Evolutionary conservation across 2,888 invertebrate species (phyloP).

Genomic region (Ferrisia virgata): DNA sequence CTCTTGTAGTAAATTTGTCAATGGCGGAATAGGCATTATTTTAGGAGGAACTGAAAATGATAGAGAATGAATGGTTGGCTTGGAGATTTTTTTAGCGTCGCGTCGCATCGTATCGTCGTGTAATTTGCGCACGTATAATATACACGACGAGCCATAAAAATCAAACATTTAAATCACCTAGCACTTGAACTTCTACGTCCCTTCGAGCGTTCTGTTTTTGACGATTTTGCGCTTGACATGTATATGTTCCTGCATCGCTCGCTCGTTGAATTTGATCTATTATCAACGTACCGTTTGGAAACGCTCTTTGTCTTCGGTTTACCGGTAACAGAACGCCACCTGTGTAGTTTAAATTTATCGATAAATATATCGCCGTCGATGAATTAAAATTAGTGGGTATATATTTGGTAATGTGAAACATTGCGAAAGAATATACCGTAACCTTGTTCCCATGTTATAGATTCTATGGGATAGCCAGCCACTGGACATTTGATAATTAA

Average conservation of each 20-base stretch:
- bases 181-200: slow-evolving; percentile 53
- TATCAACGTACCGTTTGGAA: slow-evolving; percentile 56
- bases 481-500: slow-evolving; percentile 84
- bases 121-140: neutral
- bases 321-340: slow-evolving; percentile 56
- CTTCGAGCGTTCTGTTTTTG: slow-evolving; percentile 53
- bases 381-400: neutral
- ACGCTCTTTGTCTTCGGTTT: slow-evolving; percentile 56
- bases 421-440: slow-evolving; percentile 51
- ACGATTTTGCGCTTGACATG: slow-evolving; percentile 56
- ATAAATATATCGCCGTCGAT: neutral
- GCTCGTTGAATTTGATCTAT: slow-evolving; percentile 56
- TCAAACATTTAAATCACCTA: slow-evolving; percentile 50
- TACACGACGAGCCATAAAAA: neutral
- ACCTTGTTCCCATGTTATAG: slow-evolving; percentile 88
- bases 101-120: neutral
- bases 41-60: slow-evolving; percentile 70
- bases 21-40: slow-evolving; percentile 77
- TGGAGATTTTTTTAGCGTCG: neutral
- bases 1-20: slow-evolving; percentile 75
- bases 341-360: slow-evolving; percentile 50
- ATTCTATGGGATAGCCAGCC: slow-evolving; percentile 83
- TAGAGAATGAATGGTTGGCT: slow-evolving; percentile 33
- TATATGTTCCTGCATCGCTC: slow-evolving; percentile 57
- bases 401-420: neutral